These are phyloP conservation scores for Parazoanthus darwini DNA, from an alignment of 92 coral and sea anemone species.

Conservation along the genomic window DNA sequence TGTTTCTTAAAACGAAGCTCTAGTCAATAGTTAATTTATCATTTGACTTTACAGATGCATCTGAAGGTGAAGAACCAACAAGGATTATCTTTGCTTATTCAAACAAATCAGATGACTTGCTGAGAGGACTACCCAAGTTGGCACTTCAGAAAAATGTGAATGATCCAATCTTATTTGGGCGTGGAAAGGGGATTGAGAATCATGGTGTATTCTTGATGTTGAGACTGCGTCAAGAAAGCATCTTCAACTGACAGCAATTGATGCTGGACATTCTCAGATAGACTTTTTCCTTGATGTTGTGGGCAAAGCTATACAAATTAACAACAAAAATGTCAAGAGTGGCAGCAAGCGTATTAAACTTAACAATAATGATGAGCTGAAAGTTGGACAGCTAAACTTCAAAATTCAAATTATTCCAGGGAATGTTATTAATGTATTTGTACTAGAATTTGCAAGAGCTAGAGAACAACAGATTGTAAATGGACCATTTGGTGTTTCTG, in stretches of 20 bases:
- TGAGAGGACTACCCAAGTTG: conserved; percentile 25
- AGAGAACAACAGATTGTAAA: not conserved
- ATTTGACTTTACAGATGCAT: not conserved
- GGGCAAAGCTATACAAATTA: conserved; percentile 23
- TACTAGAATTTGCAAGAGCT: conserved; percentile 12
- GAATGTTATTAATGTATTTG: not conserved
- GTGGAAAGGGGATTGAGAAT: conserved; percentile 14
- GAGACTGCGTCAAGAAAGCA: conserved; percentile 36
- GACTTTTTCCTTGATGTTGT: conserved; percentile 3
- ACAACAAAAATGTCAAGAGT: not conserved
- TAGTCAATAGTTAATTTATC: not conserved
- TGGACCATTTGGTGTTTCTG: conserved; percentile 1
- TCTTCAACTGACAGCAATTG: conserved; percentile 17
- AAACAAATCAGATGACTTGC: conserved; percentile 9
- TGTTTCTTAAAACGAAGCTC: no score
- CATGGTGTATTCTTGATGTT: conserved; percentile 35
- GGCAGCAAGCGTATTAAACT: not conserved
- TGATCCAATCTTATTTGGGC: conserved; percentile 13
- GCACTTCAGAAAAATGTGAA: conserved; percentile 16
- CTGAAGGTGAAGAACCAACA: not conserved
- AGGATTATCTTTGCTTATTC: conserved; percentile 23
- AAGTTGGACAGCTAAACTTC: conserved; percentile 31
- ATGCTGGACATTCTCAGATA: conserved; percentile 1
- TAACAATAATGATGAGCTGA: conserved; percentile 23
- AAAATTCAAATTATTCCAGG: conserved; percentile 31